phyloP scores from a whole-genome alignment of 2,797 vertebrate species.

The Tangara arthus region DNA sequence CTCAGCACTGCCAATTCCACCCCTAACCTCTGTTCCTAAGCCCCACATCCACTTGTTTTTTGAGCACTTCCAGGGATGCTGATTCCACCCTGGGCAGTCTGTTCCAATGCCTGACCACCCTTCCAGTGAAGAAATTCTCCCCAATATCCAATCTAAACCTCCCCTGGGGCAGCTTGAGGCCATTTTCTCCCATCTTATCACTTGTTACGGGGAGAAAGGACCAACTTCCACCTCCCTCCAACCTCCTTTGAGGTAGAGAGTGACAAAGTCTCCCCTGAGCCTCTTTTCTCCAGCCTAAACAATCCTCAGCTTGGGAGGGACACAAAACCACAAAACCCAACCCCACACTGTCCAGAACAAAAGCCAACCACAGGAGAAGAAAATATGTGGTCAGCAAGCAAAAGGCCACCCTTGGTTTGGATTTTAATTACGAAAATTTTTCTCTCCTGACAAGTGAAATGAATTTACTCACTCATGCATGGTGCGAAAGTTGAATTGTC shows the following conservation, averaged over 20 bases:
- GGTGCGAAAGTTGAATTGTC: conserved; percentile 76
- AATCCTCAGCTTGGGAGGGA: neutral
- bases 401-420: conserved; percentile 71
- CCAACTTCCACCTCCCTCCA: accelerated
- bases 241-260: neutral
- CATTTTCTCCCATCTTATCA: neutral
- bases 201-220: neutral
- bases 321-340: neutral
- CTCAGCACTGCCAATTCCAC: neutral
- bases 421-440: conserved; percentile 81
- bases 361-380: neutral
- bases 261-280: neutral
- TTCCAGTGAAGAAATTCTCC: neutral
- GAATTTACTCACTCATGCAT: conserved; percentile 79
- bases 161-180: neutral
- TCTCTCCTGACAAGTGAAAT: conserved; percentile 79
- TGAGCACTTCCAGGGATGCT: accelerated
- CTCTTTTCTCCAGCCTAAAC: neutral
- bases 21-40: neutral
- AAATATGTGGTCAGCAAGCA: conserved; percentile 47
- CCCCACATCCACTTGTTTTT: neutral
- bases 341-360: neutral
- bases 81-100: neutral
- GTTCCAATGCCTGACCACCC: no score
- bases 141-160: neutral